Conservation (phyloP, 2,113 vertebrate species). For the Lepus timidus region DNA sequence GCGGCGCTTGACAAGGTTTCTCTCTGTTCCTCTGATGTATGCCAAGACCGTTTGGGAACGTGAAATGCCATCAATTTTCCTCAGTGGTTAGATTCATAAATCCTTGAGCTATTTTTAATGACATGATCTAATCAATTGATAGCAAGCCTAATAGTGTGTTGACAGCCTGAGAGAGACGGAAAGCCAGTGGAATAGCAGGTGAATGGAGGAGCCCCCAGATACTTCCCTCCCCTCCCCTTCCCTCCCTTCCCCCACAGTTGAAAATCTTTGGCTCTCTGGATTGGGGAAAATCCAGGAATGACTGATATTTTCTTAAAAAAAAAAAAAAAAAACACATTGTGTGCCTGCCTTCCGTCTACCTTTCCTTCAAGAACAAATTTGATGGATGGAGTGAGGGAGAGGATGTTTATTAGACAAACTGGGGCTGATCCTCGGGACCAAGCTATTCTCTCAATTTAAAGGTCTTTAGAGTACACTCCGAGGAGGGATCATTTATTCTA, state of each 20-base stretch:
- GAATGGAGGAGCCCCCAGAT: background rate
- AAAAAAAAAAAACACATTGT: background rate
- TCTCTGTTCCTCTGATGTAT: constrained; percentile 53
- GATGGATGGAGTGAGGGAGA: background rate
- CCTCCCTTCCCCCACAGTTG: background rate
- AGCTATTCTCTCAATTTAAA: constrained; percentile 26
- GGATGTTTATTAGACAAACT: background rate
- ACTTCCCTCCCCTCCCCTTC: background rate
- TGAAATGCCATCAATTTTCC: constrained; percentile 79
- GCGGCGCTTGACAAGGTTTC: constrained; percentile 49
- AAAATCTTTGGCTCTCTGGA: constrained; percentile 8
- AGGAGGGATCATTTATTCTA: constrained; percentile 19
- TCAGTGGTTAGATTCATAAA: constrained; percentile 82
- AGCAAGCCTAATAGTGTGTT: constrained; percentile 73
- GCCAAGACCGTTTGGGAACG: constrained; percentile 67
- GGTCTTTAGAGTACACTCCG: background rate
- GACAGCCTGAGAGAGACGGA: constrained; percentile 70
- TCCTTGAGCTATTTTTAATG: constrained; percentile 83
- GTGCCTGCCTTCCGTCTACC: background rate
- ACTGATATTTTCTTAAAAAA: background rate
- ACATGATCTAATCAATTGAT: constrained; percentile 83
- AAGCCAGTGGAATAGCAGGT: constrained; percentile 50
- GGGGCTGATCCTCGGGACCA: background rate
- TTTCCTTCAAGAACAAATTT: background rate
- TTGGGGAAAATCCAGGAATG: constrained; percentile 8